These are phyloP conservation scores for Bovichtus diacanthus DNA, from an alignment of 2,797 vertebrate species.

Conservation along the genomic window DNA sequence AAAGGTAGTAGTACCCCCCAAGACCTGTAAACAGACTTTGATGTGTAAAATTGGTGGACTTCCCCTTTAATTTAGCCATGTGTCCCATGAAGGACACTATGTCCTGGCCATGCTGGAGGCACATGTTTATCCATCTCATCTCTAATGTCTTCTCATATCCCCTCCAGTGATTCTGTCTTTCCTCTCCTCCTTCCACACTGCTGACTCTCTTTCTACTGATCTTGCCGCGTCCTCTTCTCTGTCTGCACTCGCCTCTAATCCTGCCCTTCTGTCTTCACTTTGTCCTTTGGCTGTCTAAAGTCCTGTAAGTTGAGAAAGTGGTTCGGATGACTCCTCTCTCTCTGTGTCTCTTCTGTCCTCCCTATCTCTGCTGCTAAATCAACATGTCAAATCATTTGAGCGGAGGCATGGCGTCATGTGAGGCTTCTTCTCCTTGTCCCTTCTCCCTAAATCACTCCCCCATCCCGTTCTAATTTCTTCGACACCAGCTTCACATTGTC, in stretches of 20 bases:
- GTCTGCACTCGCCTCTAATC: slow-evolving; percentile 12
- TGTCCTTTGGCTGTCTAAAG: slow-evolving; percentile 27
- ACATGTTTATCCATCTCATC: neutral
- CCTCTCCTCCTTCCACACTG: neutral
- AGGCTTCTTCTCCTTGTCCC: slow-evolving; percentile 11
- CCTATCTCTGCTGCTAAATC: slow-evolving; percentile 11
- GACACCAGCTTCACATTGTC: neutral
- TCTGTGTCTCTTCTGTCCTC: slow-evolving; percentile 23
- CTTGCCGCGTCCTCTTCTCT: neutral
- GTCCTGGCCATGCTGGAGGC: neutral
- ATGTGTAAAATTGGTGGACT: neutral
- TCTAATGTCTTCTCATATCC: slow-evolving; percentile 3
- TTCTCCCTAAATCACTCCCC: slow-evolving; percentile 7
- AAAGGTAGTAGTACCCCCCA: too few species aligned
- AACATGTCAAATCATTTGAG: slow-evolving; percentile 33
- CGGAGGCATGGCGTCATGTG: slow-evolving; percentile 16
- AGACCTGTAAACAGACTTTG: too few species aligned
- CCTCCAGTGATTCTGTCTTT: slow-evolving; percentile 28
- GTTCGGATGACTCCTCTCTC: slow-evolving; percentile 39
- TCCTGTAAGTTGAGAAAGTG: slow-evolving; percentile 34
- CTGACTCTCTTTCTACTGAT: slow-evolving; percentile 29
- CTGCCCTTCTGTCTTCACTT: slow-evolving; percentile 33
- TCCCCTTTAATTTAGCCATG: neutral
- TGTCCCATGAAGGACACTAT: slow-evolving; percentile 3
- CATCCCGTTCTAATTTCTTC: slow-evolving; percentile 1